Percentiles rank a stretch among this genome's conserved stretches.
Conservation (phyloP, 2,113 vertebrate species). For the Trematocara macrostoma region DNA sequence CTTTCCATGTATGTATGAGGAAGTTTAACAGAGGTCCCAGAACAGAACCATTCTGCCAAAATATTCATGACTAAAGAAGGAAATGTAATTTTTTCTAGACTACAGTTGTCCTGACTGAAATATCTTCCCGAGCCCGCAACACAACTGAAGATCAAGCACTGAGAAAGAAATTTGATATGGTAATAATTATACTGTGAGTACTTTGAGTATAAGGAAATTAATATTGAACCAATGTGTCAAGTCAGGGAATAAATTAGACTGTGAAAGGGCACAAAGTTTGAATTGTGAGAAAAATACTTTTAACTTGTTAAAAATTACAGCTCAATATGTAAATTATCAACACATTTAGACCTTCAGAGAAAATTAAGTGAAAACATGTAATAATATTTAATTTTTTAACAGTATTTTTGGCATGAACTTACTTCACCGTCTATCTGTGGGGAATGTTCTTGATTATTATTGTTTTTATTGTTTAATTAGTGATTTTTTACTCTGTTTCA, state of each 20-base stretch:
- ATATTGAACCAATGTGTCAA: neutral
- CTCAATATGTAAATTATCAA: neutral
- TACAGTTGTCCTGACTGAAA: neutral
- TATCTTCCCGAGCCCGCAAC: neutral
- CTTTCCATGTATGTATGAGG: neutral
- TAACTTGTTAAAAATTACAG: neutral
- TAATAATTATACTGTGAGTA: neutral
- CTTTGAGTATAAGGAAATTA: neutral
- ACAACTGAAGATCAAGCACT: neutral
- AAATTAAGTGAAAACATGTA: neutral
- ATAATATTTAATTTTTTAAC: too few species aligned
- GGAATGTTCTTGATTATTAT: too few species aligned
- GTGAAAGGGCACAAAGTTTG: neutral
- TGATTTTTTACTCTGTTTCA: too few species aligned
- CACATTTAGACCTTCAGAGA: neutral
- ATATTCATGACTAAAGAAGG: neutral
- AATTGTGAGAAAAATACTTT: neutral
- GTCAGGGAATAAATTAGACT: neutral
- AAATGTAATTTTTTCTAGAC: neutral
- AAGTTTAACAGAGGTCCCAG: neutral
- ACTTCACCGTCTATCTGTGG: too few species aligned
- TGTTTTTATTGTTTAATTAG: too few species aligned
- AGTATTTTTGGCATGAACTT: too few species aligned
- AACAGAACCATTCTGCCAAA: accelerated
- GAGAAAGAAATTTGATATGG: neutral